Evolutionary conservation across 2,797 vertebrate species (phyloP).

Genomic region (Enteromius fasciolatus): DNA sequence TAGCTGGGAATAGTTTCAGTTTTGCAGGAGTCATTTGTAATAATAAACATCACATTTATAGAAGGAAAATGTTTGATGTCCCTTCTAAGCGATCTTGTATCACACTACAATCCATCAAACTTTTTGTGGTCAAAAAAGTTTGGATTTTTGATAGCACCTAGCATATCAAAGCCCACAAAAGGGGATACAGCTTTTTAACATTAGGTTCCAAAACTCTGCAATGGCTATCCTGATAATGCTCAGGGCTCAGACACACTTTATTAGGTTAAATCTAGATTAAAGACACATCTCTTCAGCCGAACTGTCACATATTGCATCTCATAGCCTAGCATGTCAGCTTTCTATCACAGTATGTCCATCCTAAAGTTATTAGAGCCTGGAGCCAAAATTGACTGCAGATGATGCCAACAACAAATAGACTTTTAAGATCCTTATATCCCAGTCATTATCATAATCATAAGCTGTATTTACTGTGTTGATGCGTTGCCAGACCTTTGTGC

Average conservation of each 20-base stretch:
- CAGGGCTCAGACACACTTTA: not conserved
- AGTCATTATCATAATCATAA: not conserved
- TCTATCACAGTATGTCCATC: not conserved
- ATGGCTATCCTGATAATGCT: not conserved
- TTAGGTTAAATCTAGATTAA: conserved; percentile 2
- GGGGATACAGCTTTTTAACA: not conserved
- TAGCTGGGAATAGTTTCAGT: not conserved
- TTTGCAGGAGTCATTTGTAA: not conserved
- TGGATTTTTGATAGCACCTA: not conserved
- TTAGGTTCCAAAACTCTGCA: conserved; percentile 6
- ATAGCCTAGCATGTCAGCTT: conserved; percentile 5
- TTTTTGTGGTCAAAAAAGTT: not conserved
- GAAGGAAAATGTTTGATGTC: not conserved
- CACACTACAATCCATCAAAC: not conserved
- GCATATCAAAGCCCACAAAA: not conserved
- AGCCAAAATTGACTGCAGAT: not conserved
- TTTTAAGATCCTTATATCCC: not conserved
- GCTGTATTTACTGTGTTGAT: not conserved
- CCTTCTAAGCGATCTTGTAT: not conserved
- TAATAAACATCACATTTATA: conserved; percentile 1
- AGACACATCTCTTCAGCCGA: not conserved
- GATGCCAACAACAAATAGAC: not conserved
- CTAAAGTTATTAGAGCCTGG: not conserved
- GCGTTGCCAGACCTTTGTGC: not conserved
- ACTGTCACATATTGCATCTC: not conserved